phyloP scores from a whole-genome alignment of 2,797 vertebrate genomes.

The Lacerta viridis region DNA sequence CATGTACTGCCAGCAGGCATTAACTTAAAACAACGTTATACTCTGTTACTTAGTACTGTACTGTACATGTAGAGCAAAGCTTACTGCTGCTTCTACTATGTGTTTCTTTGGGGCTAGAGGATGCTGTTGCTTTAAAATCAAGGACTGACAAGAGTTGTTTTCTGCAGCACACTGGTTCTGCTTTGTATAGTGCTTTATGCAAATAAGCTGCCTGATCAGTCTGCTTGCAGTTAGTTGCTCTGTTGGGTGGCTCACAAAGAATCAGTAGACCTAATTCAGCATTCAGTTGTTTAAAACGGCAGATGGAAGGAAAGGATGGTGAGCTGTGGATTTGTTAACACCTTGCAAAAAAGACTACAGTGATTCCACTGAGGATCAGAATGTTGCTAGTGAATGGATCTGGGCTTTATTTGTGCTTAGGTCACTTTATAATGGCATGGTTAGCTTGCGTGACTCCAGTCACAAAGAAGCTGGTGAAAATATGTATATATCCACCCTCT shows the following conservation, averaged over 20 bases:
- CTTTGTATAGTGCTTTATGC: slow-evolving; percentile 79
- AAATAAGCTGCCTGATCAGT: slow-evolving; percentile 80
- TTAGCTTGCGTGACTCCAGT: slow-evolving; percentile 68
- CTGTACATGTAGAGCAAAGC: background rate
- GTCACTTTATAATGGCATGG: slow-evolving; percentile 70
- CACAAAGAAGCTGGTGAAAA: slow-evolving; percentile 71
- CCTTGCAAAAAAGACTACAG: slow-evolving; percentile 71
- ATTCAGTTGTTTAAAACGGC: slow-evolving; percentile 76
- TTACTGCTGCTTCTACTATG: background rate
- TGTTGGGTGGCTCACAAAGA: slow-evolving; percentile 76
- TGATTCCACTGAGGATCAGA: slow-evolving; percentile 73
- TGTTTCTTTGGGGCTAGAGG: slow-evolving; percentile 33
- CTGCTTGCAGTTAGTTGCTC: slow-evolving; percentile 78
- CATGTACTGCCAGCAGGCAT: background rate
- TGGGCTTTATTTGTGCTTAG: slow-evolving; percentile 72
- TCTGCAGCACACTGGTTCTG: slow-evolving; percentile 59
- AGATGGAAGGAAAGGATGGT: slow-evolving; percentile 79
- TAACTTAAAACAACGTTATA: background rate
- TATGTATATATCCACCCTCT: slow-evolving; percentile 67
- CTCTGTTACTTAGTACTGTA: background rate
- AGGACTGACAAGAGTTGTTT: slow-evolving; percentile 66
- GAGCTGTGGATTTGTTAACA: slow-evolving; percentile 78
- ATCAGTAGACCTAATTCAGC: slow-evolving; percentile 78
- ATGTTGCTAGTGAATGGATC: slow-evolving; percentile 73
- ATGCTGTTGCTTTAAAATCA: slow-evolving; percentile 77